Evolutionary conservation across 2,888 invertebrate genomes (phyloP), one percentile per base, ranked within the genome.

Genomic region (Cosmorhoe ocellata): DNA sequence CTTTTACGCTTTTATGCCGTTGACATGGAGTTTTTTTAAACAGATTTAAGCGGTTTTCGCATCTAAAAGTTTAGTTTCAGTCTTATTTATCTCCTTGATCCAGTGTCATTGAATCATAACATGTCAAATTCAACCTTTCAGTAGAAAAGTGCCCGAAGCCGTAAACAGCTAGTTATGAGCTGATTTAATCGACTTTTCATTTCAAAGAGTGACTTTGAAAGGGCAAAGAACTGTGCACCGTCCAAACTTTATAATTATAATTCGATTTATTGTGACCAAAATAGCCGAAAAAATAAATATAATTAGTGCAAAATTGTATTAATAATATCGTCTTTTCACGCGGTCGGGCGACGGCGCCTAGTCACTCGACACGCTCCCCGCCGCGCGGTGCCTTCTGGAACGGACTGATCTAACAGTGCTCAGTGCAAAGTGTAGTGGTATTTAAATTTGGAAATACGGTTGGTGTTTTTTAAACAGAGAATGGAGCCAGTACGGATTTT

Each of bases 351-450:
- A 40, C 57, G 52, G 42, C 64, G 39, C 37, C 74, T 85, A 87
- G 87, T 87, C 78, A 69, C 44, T 59, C 66, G 63, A 59, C 73
- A 80, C 74, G 79, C 83, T 74, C 63, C 68, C 64, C 55, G 55
- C 75, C 54, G 85, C 64, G 66, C 81, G 83, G 86, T 76, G 63
- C 79, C 66, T 71, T 72, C 79, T 76, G 72, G 71, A 76, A 71
- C 66, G 67, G 66, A 66, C 61, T 63, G 69, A 61, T 56, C 66
- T 63, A 59, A 60, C 49, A 65, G 79, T 81, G 79, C 64, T 65
- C 71, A 82, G 79, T 84, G 79, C 83, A 76, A 79, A 84, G 85
- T 86, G 87, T 71, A 77, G 77, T 79, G 79, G 76, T 71, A 73
- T 69, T 69, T 64, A 66, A 74, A 65, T 69, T 62, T 56, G 58